phyloP scores from a whole-genome alignment of 2,797 vertebrate genomes.

The Taeniopygia guttata region DNA sequence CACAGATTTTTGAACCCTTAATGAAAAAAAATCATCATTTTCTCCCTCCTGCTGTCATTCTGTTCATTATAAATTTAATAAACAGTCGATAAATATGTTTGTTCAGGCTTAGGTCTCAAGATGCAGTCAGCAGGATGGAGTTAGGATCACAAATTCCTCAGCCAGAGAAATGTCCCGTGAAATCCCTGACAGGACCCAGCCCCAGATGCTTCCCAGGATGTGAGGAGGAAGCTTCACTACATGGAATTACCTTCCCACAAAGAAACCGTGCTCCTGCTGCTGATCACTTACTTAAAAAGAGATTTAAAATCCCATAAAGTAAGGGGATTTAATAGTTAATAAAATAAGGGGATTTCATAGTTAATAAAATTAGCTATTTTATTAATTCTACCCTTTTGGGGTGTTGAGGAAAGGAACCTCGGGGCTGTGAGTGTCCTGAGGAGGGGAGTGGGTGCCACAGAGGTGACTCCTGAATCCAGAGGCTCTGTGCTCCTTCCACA shows the following conservation, averaged over 20 bases:
- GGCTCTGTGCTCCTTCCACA: not conserved
- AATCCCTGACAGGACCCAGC: not conserved
- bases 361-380: not conserved
- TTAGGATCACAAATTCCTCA: slow-evolving; percentile 1
- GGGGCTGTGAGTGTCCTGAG: not conserved
- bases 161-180: not conserved
- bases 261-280: not conserved
- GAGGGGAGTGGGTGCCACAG: fast-evolving
- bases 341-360: not conserved
- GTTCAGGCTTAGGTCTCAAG: not conserved
- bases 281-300: not conserved
- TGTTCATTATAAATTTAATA: not conserved
- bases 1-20: not conserved
- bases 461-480: not conserved
- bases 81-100: not conserved
- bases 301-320: fast-evolving
- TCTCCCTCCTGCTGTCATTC: not conserved
- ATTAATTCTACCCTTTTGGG: not conserved
- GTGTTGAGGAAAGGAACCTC: not conserved
- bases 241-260: not conserved
- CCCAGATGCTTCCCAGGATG: not conserved
- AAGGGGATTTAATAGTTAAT: not conserved
- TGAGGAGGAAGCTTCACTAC: fast-evolving
- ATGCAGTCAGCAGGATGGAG: not conserved
- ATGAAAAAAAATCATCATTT: not conserved